These are phyloP conservation scores for Macquaria australasica DNA, from an alignment of 2,113 vertebrate genomes.

Conservation along the genomic window DNA sequence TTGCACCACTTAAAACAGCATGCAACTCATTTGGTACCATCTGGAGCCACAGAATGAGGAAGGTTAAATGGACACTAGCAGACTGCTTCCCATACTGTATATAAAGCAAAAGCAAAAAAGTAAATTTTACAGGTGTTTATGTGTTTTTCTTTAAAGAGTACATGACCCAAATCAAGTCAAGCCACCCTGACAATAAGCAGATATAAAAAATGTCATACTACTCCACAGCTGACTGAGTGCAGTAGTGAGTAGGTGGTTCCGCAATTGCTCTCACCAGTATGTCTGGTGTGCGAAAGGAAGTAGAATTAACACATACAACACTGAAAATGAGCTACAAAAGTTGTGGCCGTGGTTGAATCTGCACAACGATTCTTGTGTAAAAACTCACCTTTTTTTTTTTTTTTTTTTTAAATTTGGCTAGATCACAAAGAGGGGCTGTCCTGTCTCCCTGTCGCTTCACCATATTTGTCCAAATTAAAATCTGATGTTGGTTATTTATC, in stretches of 20 bases:
- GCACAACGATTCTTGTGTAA: background rate
- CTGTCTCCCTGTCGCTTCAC: background rate
- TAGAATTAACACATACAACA: constrained; percentile 28
- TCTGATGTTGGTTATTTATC: background rate
- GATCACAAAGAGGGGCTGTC: background rate
- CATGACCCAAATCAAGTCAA: constrained; percentile 9
- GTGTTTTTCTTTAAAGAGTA: constrained; percentile 14
- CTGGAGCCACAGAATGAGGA: constrained; percentile 16
- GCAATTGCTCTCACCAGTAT: constrained; percentile 25
- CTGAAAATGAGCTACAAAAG: constrained; percentile 16
- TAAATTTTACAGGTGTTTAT: background rate
- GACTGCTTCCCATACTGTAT: constrained; percentile 5
- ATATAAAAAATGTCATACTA: background rate
- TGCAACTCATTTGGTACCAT: constrained; percentile 14
- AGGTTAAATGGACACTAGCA: constrained; percentile 15
- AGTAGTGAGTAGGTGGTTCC: constrained; percentile 42
- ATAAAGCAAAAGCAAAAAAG: background rate
- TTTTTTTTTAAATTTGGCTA: background rate
- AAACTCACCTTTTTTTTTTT: background rate
- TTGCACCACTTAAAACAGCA: constrained; percentile 16
- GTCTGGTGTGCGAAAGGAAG: constrained; percentile 55
- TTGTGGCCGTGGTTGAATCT: background rate
- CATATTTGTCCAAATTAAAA: constrained; percentile 8
- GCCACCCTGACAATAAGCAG: background rate
- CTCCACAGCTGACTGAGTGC: constrained; percentile 7